Evolutionary conservation across 2,888 invertebrate species (phyloP), one percentile per base, ranked within the genome.

Genomic region (Rhyacophila evoluta): DNA sequence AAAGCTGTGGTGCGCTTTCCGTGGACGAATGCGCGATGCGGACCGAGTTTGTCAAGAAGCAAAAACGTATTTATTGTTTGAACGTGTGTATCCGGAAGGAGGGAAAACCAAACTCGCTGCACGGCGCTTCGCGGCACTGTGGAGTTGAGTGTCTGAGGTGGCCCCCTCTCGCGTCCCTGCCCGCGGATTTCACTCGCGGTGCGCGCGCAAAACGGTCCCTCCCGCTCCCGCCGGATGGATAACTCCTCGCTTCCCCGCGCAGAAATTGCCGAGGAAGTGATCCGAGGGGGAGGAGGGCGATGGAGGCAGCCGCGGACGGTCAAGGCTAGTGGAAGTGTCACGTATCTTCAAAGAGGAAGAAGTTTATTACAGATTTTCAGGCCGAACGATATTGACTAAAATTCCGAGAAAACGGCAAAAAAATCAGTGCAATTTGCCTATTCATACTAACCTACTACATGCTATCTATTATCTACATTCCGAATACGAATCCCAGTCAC

Each of bases 111-210:
- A 55, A 55, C 55, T 55, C 55, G 55, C 55, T 55, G 55, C 55
- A 55, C 55, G 55, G 55, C 55, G 55, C 19, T 55, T 55, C 55
- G 55, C 55, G 55, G 55, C 55, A 55, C 55, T 55, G 55, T 55
- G 55, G 55, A 10, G 8, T 19, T 19, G 55, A 25, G 55, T 55
- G 55, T 55, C 55, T 55, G 55, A 55, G 55, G 15, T 19, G 55
- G 55, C 19, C 55, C 19, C 55, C 55, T 55, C 55, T 55, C 8
- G 55, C 8, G 55, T 19, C 55, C 55, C 41, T 12, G 41, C 41
- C 41, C 55, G 25, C 55, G 55, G 55, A 55, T 55, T 55, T 55
- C 55, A 76, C 80, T 81, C 79, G 78, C 81, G 38, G 67, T 83
- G 74, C 79, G 77, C 75, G 68, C 78, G 70, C 77, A 73, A 72